Percentiles rank a stretch among this genome's conserved stretches.
phyloP scores from a whole-genome alignment of 2,888 invertebrate species.

The Apamea epomidion region DNA sequence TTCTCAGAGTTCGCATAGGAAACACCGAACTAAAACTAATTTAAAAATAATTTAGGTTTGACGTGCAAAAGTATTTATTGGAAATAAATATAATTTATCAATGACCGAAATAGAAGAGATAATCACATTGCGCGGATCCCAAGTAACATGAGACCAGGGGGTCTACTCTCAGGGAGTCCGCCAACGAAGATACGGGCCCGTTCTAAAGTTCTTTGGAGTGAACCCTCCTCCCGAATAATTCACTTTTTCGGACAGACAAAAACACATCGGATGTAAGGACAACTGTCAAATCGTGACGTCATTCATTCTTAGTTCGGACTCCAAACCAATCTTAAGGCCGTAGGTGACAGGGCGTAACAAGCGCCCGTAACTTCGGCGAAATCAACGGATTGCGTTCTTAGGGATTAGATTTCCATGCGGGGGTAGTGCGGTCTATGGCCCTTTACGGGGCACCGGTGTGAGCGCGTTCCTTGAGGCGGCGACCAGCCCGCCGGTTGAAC shows the following conservation, averaged over 20 bases:
- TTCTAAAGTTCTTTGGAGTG: not conserved
- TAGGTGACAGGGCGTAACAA: not conserved
- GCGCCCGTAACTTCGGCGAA: not conserved
- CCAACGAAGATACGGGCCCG: not conserved
- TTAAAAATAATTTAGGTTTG: not conserved
- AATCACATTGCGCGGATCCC: not conserved
- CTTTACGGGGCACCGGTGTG: too few relatives aligned
- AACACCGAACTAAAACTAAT: too few relatives aligned
- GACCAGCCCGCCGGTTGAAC: too few relatives aligned
- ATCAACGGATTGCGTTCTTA: not conserved
- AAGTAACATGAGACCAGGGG: not conserved
- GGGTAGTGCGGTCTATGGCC: too few relatives aligned
- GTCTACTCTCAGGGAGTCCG: not conserved
- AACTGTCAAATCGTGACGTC: not conserved
- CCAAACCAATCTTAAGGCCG: not conserved
- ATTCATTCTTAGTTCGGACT: not conserved
- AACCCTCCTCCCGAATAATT: too few relatives aligned
- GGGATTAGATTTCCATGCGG: not conserved
- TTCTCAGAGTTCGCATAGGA: too few relatives aligned
- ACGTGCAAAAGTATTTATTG: not conserved
- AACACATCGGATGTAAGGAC: not conserved
- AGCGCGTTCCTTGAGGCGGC: too few relatives aligned
- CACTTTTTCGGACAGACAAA: too few relatives aligned
- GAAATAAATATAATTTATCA: not conserved
- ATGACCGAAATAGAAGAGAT: not conserved